Evolutionary conservation across 2,888 invertebrate genomes (phyloP).

Genomic region (Diplolepis rosae): DNA sequence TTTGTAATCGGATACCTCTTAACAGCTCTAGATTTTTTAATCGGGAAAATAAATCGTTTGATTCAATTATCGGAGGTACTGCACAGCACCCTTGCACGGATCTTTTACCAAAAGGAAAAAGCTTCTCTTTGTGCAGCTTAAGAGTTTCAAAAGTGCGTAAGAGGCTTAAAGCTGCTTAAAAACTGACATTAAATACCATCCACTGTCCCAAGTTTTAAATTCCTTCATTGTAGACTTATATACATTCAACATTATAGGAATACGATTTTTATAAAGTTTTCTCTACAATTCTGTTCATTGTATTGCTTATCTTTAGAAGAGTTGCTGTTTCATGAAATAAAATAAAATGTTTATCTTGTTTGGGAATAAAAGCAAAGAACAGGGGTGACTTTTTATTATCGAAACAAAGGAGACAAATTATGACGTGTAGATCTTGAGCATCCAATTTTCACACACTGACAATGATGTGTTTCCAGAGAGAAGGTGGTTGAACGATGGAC

Average conservation of each 20-base stretch:
- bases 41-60: conserved; percentile 73
- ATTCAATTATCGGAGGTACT: conserved; percentile 49
- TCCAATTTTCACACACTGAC: conserved; percentile 19
- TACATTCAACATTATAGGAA: background rate
- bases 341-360: conserved; percentile 30
- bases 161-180: conserved; percentile 68
- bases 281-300: no score
- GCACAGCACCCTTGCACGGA: conserved; percentile 35
- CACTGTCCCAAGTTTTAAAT: conserved; percentile 47
- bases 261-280: background rate
- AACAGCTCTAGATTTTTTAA: conserved; percentile 69
- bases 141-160: conserved; percentile 69
- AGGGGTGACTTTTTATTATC: background rate
- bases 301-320: no score
- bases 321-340: no score
- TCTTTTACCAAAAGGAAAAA: conserved; percentile 55
- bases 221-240: conserved; percentile 28
- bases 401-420: conserved; percentile 32
- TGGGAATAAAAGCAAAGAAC: conserved; percentile 27
- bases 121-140: conserved; percentile 70
- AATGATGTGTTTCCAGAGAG: conserved; percentile 28
- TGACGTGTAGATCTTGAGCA: conserved; percentile 28
- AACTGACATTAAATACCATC: conserved; percentile 48
- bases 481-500: conserved; percentile 45
- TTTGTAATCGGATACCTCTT: conserved; percentile 69